A percentile compares a stretch with the other conserved stretches of the same genome.
Evolutionary conservation across 2,797 vertebrate genomes (phyloP).

Genomic region (Psittacula echo): DNA sequence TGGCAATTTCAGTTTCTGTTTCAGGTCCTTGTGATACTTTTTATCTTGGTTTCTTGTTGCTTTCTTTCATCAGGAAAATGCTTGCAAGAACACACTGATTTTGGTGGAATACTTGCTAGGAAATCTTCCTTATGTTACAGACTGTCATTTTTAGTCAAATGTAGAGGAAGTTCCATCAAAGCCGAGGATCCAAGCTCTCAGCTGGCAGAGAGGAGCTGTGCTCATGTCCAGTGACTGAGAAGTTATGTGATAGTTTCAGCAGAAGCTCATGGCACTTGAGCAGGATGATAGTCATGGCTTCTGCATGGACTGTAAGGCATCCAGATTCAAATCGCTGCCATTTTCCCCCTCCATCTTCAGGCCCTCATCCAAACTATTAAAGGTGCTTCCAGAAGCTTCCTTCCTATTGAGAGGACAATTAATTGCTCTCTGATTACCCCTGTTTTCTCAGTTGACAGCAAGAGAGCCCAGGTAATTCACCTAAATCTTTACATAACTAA

Average conservation of each 20-base stretch:
- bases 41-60: background rate
- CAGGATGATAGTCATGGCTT: background rate
- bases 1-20: background rate
- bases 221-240: background rate
- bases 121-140: background rate
- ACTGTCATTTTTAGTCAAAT: background rate
- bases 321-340: background rate
- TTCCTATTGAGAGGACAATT: background rate
- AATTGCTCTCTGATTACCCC: background rate
- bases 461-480: background rate
- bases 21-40: background rate
- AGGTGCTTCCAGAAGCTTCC: background rate
- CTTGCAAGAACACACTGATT: background rate
- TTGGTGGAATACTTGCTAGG: background rate
- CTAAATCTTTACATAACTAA: background rate
- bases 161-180: background rate
- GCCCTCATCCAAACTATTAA: background rate
- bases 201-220: background rate
- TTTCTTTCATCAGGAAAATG: background rate
- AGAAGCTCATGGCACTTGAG: fast-evolving
- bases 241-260: background rate
- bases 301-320: background rate
- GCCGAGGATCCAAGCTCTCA: background rate
- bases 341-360: background rate
- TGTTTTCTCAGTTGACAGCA: background rate